Percentiles rank a stretch among this genome's conserved stretches.
These are phyloP conservation scores for Peromyscus melanophrys DNA, from an alignment of 2,797 vertebrate genomes.

Conservation along the genomic window DNA sequence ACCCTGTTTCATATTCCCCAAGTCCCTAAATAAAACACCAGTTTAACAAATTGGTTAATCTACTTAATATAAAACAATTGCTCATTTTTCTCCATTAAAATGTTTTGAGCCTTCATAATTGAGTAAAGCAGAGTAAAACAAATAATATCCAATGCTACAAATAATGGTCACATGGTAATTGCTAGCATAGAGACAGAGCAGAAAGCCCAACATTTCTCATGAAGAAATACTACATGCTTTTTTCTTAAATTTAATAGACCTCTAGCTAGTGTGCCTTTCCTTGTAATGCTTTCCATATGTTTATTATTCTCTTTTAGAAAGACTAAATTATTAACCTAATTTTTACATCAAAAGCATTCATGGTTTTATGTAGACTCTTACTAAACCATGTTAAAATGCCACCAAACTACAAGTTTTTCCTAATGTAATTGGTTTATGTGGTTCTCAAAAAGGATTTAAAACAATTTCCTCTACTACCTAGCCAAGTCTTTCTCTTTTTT, in stretches of 20 bases:
- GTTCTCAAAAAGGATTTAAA: not conserved
- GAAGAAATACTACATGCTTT: constrained; percentile 22
- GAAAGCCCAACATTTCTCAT: constrained; percentile 51
- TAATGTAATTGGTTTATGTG: constrained; percentile 11
- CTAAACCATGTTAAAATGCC: constrained; percentile 43
- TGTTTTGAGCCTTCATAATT: constrained; percentile 55
- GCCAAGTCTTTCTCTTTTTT: not conserved
- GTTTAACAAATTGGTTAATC: constrained; percentile 70
- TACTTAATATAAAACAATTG: constrained; percentile 50
- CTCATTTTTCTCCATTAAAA: constrained; percentile 35
- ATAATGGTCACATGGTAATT: not conserved
- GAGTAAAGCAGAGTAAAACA: constrained; percentile 39
- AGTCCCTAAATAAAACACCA: constrained; percentile 31
- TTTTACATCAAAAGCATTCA: constrained; percentile 73
- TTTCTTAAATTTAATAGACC: constrained; percentile 51
- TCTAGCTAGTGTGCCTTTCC: constrained; percentile 49
- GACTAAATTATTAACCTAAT: constrained; percentile 71
- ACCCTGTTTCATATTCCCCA: not conserved
- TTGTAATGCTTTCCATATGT: constrained; percentile 72
- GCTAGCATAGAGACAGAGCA: constrained; percentile 46
- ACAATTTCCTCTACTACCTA: not conserved
- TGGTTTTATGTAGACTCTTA: constrained; percentile 50
- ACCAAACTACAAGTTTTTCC: constrained; percentile 47
- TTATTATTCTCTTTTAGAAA: constrained; percentile 69
- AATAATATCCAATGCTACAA: constrained; percentile 26